Percentiles rank a stretch among this genome's conserved stretches.
Conservation (phyloP, 2,113 vertebrate species). For the Alosa alosa region DNA sequence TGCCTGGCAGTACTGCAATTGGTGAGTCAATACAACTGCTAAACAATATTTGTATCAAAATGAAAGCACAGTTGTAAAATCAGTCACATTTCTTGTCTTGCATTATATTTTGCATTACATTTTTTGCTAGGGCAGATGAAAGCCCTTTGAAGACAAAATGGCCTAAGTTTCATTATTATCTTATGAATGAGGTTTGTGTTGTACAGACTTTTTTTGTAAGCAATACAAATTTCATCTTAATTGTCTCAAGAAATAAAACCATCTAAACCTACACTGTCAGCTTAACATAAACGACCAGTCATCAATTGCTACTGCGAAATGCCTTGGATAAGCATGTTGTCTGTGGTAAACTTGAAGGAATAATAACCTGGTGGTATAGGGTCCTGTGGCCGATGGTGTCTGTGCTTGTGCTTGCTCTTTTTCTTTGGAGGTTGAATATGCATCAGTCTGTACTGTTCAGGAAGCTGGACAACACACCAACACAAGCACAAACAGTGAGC, state of each 20-base stretch:
- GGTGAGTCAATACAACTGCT: not conserved
- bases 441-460: conserved; percentile 95
- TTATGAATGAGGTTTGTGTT: not conserved
- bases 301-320: not conserved
- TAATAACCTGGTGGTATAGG: conserved; percentile 87
- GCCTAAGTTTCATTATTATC: not conserved
- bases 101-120: not conserved
- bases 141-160: not conserved
- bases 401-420: conserved; percentile 96
- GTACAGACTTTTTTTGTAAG: not conserved
- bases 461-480: conserved; percentile 71
- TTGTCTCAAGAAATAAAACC: not conserved
- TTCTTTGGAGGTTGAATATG: conserved; percentile 98
- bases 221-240: not conserved
- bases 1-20: not conserved
- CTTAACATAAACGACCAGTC: not conserved
- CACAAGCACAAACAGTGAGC: not conserved
- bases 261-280: not conserved
- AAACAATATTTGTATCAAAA: not conserved
- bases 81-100: not conserved
- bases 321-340: not conserved
- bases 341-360: not conserved
- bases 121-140: not conserved
- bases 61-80: not conserved
- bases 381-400: conserved; percentile 90